Evolutionary conservation across 2,113 vertebrate genomes (phyloP).

Genomic region (Misgurnus mizolepis): DNA sequence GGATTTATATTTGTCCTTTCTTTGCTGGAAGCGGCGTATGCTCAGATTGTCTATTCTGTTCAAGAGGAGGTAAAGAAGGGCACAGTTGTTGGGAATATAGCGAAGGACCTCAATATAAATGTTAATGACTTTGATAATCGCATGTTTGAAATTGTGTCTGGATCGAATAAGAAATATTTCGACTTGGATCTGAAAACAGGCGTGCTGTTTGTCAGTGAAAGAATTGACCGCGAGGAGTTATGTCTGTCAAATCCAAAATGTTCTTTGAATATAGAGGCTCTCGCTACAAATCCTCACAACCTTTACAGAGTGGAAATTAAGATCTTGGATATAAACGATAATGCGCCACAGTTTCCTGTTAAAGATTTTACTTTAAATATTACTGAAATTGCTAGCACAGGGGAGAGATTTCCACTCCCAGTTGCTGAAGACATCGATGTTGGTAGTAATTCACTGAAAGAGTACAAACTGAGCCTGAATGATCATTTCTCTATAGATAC

Average conservation of each 20-base stretch:
- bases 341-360: slow-evolving; percentile 65
- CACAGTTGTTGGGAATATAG: slow-evolving; percentile 72
- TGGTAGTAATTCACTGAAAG: slow-evolving; percentile 66
- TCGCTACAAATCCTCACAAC: slow-evolving; percentile 63
- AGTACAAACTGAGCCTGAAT: slow-evolving; percentile 69
- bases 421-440: slow-evolving; percentile 67
- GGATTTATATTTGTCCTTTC: slow-evolving; percentile 48
- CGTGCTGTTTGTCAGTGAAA: slow-evolving; percentile 65
- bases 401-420: slow-evolving; percentile 66
- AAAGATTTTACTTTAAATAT: slow-evolving; percentile 57
- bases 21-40: slow-evolving; percentile 58
- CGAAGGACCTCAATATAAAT: slow-evolving; percentile 71
- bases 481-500: slow-evolving; percentile 72
- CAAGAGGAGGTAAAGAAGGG: slow-evolving; percentile 73
- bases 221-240: slow-evolving; percentile 74
- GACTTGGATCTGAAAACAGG: slow-evolving; percentile 69
- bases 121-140: slow-evolving; percentile 62
- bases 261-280: slow-evolving; percentile 68
- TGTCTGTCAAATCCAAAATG: slow-evolving; percentile 66
- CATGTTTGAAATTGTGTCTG: slow-evolving; percentile 64
- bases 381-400: slow-evolving; percentile 53
- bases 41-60: slow-evolving; percentile 70
- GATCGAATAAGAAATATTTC: slow-evolving; percentile 63
- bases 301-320: slow-evolving; percentile 71
- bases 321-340: slow-evolving; percentile 74